Evolutionary conservation across 2,113 vertebrate genomes (phyloP).

Genomic region (Bubo blakistoni): DNA sequence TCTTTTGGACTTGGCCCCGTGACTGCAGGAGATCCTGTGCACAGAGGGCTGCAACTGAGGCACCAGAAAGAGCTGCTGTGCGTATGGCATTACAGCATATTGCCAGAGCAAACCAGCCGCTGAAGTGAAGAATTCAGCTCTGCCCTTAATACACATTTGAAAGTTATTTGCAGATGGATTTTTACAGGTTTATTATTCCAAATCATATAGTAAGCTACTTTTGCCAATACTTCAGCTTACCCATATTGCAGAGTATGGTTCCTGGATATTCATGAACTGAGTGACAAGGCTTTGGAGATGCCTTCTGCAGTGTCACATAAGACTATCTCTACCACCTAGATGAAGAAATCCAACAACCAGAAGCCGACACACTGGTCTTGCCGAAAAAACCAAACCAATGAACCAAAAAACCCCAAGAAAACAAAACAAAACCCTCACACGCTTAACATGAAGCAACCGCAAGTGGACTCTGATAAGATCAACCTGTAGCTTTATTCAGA

Average conservation of each 20-base stretch:
- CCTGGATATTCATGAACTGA: neutral
- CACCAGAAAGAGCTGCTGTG: neutral
- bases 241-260: neutral
- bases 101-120: neutral
- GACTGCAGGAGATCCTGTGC: neutral
- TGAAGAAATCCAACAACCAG: neutral
- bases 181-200: neutral
- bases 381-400: neutral
- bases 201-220: neutral
- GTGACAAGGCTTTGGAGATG: neutral
- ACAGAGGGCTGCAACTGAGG: neutral
- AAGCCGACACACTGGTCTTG: neutral
- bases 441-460: neutral
- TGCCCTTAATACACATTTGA: neutral
- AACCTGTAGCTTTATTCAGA: neutral
- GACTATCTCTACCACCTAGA: neutral
- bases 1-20: neutral
- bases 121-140: neutral
- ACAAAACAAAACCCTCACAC: neutral
- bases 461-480: neutral
- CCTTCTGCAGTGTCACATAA: neutral
- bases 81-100: no score
- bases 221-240: neutral
- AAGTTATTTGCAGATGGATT: neutral
- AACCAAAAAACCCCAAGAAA: neutral